Evolutionary conservation across 2,113 vertebrate species (phyloP), one percentile per base, ranked within the genome.

Genomic region (Pseudonaja textilis): DNA sequence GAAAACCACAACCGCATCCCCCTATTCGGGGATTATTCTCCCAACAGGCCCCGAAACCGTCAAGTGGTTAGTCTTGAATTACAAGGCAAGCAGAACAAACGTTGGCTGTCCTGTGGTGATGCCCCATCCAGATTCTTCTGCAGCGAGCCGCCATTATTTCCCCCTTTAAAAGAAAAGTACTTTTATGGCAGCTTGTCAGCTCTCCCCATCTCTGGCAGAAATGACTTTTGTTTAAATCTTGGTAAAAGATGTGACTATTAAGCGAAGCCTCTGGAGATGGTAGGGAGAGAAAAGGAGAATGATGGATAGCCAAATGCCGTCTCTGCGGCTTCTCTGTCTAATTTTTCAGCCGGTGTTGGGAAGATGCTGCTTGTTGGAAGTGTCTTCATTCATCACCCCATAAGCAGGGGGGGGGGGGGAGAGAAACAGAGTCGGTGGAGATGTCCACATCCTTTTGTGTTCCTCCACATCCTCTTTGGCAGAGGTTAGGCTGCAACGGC

Each of bases 141-240:
- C 34, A 81, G 34, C 1, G 6, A 81, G 22, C n/a, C 7, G 0
- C 12, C 1, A 25, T 87, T 50, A 52, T 87, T 87, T 1, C 1
- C 26, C 25, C 47, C 26, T 6, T 86, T 10, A 3, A 59, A 25
- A 59, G 22, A 57, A 57, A 57, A 45, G 56, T 87, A 57, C 91
- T 92, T 55, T 92, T 55, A 85, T 95, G 93, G 91, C 91, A 91
- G 91, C 89, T 81, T 92, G 93, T 93, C 95, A 94, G 93, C 90
- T 91, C 90, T 95, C 64, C 26, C 3, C 93, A 85, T 90, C 92
- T 91, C 87, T 95, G 95, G 91, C 93, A 88, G 93, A 29, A n/a
- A 90, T 93, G 95, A 93, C 96, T 95, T 95, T 95, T 95, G 94
- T 91, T 94, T 96, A 96, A 96, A 96, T 97, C 96, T 95, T 42